Evolutionary conservation across 2,113 vertebrate genomes (phyloP), one percentile per base, ranked within the genome.

Genomic region (Galemys pyrenaicus): DNA sequence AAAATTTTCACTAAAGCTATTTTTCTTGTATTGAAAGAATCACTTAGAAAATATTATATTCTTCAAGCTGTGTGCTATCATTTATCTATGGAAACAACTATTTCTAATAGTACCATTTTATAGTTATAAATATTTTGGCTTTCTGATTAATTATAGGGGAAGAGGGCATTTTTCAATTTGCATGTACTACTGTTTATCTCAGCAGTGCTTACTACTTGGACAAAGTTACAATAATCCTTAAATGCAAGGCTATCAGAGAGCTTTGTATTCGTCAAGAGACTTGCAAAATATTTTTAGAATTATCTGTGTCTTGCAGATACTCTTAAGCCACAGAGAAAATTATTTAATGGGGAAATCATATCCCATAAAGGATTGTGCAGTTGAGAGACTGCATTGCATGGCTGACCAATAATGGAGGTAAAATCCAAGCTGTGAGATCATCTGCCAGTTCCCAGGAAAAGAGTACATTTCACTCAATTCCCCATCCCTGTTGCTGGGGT

Each of bases 221-320:
- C 16, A 88, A 70, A 58, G 20, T 75, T 71, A 71, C 22, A 96
- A 80, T 89, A 94, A 95, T 94, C 70, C 54, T 84, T 39, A 89
- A 35, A 92, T 73, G 16, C 32, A 30, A 79, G 56, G 80, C 46
- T 89, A 84, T 82, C 37, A 67, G 20, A 70, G 28, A 71, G 79
- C 41, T 92, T 86, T 91, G 54, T 79, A 51, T 51, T 95, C 44
- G 70, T 37, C 70, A 93, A 89, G 89, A 93, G 79, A 80, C 51
- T 80, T 87, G 32, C 26, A 91, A 94, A 85, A 70, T 83, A 84
- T 51, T 94, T 94, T 90, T 83, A 88, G 77, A 84, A 96, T 96
- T 97, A 96, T 97, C 96, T 96, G 32, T 91, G 83, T 64, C 35
- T 89, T 93, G 60, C 96, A 97, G 97, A 96, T 83, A 41, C 54